Base-by-base conservation (phyloP, 2,888 invertebrate species). In the Pyralis farinalis region DNA sequence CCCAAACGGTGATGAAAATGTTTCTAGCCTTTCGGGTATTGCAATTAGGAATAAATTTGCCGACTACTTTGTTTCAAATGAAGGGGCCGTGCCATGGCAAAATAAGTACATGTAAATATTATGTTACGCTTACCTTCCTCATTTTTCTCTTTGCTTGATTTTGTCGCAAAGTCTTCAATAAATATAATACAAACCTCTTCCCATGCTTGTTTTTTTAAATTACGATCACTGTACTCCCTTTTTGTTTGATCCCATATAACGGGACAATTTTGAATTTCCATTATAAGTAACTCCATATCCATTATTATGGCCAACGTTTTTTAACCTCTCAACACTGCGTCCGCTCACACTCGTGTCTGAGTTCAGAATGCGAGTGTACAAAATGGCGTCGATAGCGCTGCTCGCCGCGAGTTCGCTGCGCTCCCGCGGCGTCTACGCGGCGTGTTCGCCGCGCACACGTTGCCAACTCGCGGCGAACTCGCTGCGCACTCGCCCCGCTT, bases 101-200 rank as follows among this genome's bases (percentile, higher is more conserved):
- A 41, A 48, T 45, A 45, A 45, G 41, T 41, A 48, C 45, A 45
- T 48, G 12, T 43, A 48, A 45, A 43, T 25, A 36, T n/a, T 12
- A 33, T 40, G n/a, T 30, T 9, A 10, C n/a, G 41, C 42, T 49
- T 37, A 47, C 41, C 43, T 45, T 40, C 45, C 43, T 45, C 43
- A 45, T 48, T 48, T 48, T 45, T 45, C 37, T 48, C 48, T 40
- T 45, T 48, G 34, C 30, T 43, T 45, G 43, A 40, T 45, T 48
- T 48, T 42, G 36, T 36, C 33, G 29, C 38, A 46, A 43, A 45
- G 33, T 36, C 29, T 45, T 40, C 36, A 45, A 41, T 40, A 43
- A 48, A 45, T 43, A 48, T 40, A 42, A 36, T 42, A 33, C 42
- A 44, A 44, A 44, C 34, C 33, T 47, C 42, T 47, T 47, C 43